Base-by-base conservation (phyloP, 1,140 invertebrate species). In the Listronotus oregonensis region DNA sequence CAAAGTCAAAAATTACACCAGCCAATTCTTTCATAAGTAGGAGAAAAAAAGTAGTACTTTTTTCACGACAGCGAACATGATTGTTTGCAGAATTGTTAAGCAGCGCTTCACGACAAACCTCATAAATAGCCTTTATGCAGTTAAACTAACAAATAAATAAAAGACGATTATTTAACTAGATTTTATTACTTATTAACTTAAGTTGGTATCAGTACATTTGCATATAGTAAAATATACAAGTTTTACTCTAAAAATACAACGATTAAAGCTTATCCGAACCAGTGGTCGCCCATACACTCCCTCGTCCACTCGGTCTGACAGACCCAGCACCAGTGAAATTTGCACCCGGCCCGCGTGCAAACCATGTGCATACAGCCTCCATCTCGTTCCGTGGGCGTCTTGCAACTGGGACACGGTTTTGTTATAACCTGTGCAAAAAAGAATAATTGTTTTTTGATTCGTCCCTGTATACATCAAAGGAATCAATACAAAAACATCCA, bases 281-380 rank as follows among this genome's bases (percentile, higher is more conserved):
- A 95, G 78, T 95, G 92, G 74, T 85, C 88, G 6, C 87, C 90
- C 89, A 93, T 93, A 76, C 93, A 95, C 9, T 92, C 88, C 71
- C 91, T 82, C 1, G 89, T 91, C 93, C 93, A 95, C 69, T 87
- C 83, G 1, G 86, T 88, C 79, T 93, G 90, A 76, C 93, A 95
- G 9, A 95, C 82, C 93, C 93, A 95, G 79, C 93, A 95, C 93
- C 93, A 95, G 69, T 94, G 88, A 70, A 86, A 90, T 21, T 82
- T 82, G 79, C 93, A 95, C 5, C 88, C 86, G 50, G 85, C 82
- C 74, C 90, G 82, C 17, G 87, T 87, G 70, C 90, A 92, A 10
- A 91, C 82, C 88, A 95, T 94, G 75, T 95, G 92, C 92, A 94
- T 94, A 78, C 93, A 95, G 12, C 93, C 93, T 73, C 91, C 92